Evolutionary conservation across 2,888 invertebrate genomes (phyloP).

Genomic region (Eucriotettix oculatus): DNA sequence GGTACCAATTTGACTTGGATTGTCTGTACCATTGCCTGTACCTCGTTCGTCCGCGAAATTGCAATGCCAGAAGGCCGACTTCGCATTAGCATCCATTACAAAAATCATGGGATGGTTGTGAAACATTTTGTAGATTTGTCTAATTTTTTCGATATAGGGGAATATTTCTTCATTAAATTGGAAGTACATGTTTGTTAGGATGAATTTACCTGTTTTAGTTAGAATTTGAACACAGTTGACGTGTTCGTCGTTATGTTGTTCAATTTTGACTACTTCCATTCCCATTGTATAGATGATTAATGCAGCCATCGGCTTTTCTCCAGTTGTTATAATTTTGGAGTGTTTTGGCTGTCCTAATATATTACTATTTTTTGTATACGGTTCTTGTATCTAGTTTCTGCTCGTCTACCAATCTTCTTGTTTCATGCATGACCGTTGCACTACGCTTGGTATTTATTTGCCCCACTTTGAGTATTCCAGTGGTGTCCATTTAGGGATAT

Average conservation of each 20-base stretch:
- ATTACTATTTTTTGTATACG: neutral
- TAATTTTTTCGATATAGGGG: neutral
- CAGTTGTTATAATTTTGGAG: neutral
- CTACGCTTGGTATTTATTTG: neutral
- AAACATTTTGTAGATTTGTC: neutral
- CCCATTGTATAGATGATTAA: no score
- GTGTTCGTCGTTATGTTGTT: neutral
- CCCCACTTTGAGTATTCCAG: neutral
- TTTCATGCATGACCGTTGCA: neutral
- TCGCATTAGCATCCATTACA: neutral
- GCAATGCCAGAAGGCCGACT: neutral
- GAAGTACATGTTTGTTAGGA: neutral
- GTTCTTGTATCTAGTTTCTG: neutral
- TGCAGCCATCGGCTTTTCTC: neutral
- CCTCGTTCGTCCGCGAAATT: neutral
- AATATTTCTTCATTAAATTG: no score
- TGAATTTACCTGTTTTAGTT: neutral
- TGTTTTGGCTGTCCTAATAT: neutral
- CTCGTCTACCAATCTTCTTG: neutral
- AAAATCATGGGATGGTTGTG: neutral
- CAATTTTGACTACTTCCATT: neutral
- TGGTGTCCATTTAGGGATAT: no score
- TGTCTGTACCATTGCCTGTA: no score
- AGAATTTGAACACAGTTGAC: neutral
- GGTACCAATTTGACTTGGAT: no score